A percentile compares a stretch with the other conserved stretches of the same genome.
These are phyloP conservation scores for Pristionchus fissidentatus DNA, from an alignment of 2,888 invertebrate genomes.

Conservation along the genomic window DNA sequence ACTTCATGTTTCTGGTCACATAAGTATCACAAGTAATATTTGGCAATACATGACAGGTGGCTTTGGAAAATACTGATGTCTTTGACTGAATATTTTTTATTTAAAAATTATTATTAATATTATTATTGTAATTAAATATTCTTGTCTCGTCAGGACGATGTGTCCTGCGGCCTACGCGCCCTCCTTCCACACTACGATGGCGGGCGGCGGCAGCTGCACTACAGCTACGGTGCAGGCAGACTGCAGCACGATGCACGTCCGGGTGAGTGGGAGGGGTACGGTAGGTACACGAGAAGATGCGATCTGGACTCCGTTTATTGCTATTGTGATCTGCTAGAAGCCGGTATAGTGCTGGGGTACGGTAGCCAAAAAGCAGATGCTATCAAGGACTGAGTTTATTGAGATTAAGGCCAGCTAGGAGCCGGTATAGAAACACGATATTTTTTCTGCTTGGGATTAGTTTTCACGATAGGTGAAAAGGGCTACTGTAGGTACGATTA, in stretches of 20 bases:
- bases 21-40: too few relatives aligned
- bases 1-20: too few relatives aligned
- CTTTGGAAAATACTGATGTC: too few relatives aligned
- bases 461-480: not conserved
- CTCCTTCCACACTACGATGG: constrained; percentile 32
- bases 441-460: not conserved
- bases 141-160: not conserved
- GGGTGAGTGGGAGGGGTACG: constrained; percentile 50
- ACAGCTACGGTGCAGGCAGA: constrained; percentile 68
- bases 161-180: constrained; percentile 39
- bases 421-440: not conserved
- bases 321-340: not conserved
- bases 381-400: constrained; percentile 3
- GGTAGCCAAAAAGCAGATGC: too few relatives aligned
- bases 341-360: too few relatives aligned
- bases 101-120: too few relatives aligned
- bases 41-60: too few relatives aligned
- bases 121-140: too few relatives aligned
- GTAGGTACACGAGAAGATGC: not conserved
- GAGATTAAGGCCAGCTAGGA: not conserved
- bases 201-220: constrained; percentile 24
- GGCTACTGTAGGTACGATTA: not conserved
- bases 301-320: not conserved
- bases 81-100: too few relatives aligned
- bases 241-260: constrained; percentile 65